These are phyloP conservation scores for Oasisia sp. DNA, from an alignment of 2,888 invertebrate genomes.

Conservation along the genomic window DNA sequence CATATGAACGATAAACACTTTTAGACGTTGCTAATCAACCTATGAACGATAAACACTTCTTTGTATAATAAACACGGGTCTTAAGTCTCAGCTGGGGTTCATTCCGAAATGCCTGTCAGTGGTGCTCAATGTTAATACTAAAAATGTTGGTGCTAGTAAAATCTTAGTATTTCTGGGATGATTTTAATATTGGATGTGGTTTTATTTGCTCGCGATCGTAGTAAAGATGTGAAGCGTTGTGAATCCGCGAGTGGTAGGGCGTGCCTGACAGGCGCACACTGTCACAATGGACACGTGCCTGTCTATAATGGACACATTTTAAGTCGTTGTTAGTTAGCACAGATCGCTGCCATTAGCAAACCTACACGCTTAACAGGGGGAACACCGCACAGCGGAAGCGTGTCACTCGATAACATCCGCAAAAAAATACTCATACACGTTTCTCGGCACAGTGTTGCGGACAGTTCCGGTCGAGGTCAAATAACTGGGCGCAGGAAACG, in stretches of 20 bases:
- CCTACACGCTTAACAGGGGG: neutral
- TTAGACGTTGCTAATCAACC: no score
- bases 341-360: neutral
- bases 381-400: neutral
- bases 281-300: neutral
- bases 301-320: neutral
- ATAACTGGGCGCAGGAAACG: neutral
- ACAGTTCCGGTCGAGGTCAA: neutral
- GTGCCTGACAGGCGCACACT: neutral
- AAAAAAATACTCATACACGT: conserved; percentile 2
- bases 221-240: neutral
- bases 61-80: no score
- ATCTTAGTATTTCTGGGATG: neutral
- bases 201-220: neutral
- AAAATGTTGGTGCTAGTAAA: neutral
- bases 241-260: neutral
- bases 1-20: no score
- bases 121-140: neutral
- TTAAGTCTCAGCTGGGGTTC: no score
- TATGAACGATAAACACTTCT: no score
- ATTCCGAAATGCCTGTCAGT: no score
- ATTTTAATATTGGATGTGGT: neutral
- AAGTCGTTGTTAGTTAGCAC: neutral
- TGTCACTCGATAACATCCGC: neutral
- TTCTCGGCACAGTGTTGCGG: neutral